phyloP scores from a whole-genome alignment of 1,140 invertebrate species.

The Papilio glaucus region DNA sequence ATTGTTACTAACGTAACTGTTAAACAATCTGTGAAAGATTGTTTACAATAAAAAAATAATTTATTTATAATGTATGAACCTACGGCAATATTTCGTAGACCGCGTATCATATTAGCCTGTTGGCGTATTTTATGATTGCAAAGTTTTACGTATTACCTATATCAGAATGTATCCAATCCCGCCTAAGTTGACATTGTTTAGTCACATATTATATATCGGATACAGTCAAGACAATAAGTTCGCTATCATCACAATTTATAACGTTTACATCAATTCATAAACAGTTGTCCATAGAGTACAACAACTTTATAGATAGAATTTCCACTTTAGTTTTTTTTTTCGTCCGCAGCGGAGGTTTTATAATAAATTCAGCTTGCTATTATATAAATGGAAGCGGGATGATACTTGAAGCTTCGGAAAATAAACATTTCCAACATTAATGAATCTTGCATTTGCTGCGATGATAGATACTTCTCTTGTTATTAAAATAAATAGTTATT shows the following conservation, averaged over 20 bases:
- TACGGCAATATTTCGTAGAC: too few relatives aligned
- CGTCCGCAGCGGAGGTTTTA: background rate
- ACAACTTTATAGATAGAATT: background rate
- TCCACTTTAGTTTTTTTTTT: background rate
- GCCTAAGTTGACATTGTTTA: too few relatives aligned
- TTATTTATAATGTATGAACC: too few relatives aligned
- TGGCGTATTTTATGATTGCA: too few relatives aligned
- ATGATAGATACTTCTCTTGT: background rate
- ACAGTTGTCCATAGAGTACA: background rate
- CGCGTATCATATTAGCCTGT: too few relatives aligned
- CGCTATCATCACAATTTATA: background rate
- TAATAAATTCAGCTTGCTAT: slow-evolving; percentile 7
- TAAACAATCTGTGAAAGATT: too few relatives aligned
- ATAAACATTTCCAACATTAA: slow-evolving; percentile 15
- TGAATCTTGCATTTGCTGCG: background rate
- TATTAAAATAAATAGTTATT: slow-evolving; percentile 8
- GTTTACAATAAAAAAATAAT: too few relatives aligned
- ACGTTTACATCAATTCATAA: background rate
- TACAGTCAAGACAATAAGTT: too few relatives aligned
- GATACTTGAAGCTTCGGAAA: background rate
- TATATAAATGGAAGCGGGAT: slow-evolving; percentile 9
- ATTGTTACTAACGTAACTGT: too few relatives aligned
- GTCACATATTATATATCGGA: too few relatives aligned
- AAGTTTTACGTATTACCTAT: too few relatives aligned
- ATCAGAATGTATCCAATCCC: too few relatives aligned